Evolutionary conservation across 23 tunicate genomes (phyloP).

Genomic region (Ciona savignyi): DNA sequence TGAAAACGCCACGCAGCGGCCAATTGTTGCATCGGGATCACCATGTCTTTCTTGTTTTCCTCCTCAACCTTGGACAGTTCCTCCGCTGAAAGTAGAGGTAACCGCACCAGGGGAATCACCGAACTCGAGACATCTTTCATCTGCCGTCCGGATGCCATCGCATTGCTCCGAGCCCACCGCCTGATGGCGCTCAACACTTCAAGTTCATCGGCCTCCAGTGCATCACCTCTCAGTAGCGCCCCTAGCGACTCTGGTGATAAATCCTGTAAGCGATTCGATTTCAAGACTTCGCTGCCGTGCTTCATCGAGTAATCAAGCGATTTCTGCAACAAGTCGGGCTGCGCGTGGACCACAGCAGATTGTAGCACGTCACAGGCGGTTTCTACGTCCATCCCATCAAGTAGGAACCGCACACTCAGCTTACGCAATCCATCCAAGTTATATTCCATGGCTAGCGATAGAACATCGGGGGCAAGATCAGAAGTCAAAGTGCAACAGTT

Average conservation of each 20-base stretch:
- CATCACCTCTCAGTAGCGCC: slow-evolving; percentile 67
- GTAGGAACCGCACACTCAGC: slow-evolving; percentile 43
- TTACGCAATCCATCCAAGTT: slow-evolving; percentile 76
- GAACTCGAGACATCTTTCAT: slow-evolving; percentile 55
- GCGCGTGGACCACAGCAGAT: slow-evolving; percentile 66
- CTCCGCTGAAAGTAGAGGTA: slow-evolving; percentile 61
- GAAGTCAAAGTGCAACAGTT: slow-evolving; percentile 92
- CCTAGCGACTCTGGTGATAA: slow-evolving; percentile 65
- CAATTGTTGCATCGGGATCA: slow-evolving; percentile 81
- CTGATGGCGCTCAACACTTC: slow-evolving; percentile 65
- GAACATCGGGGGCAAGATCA: slow-evolving; percentile 79
- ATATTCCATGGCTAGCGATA: slow-evolving; percentile 76
- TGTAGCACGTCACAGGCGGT: slow-evolving; percentile 75
- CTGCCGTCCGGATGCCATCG: slow-evolving; percentile 32
- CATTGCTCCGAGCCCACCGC: slow-evolving; percentile 50
- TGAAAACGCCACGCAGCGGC: slow-evolving; percentile 94
- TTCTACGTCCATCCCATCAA: slow-evolving; percentile 56
- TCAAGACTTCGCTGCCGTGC: slow-evolving; percentile 44
- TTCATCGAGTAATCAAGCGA: slow-evolving; percentile 51
- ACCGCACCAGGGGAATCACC: slow-evolving; percentile 52
- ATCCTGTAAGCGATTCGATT: slow-evolving; percentile 50
- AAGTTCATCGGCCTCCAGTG: slow-evolving; percentile 76
- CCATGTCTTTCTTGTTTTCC: slow-evolving; percentile 49
- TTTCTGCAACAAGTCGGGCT: slow-evolving; percentile 69
- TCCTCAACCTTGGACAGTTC: slow-evolving; percentile 81